phyloP scores from a whole-genome alignment of 37 sponge, comb jelly and placozoan genomes.

The Beroe ovata region DNA sequence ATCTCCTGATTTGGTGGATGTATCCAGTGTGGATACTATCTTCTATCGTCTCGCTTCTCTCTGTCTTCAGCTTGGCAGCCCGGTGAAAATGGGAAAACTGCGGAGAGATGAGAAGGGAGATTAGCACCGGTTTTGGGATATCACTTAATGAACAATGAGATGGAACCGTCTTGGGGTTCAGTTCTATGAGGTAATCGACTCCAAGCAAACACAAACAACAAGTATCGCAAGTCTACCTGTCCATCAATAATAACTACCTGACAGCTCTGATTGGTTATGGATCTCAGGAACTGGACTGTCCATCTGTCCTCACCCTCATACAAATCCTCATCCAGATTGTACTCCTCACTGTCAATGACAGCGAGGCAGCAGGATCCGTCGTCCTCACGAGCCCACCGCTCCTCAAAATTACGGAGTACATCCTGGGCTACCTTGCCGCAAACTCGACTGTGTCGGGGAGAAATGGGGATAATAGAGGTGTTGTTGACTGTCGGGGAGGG shows the following conservation, averaged over 20 bases:
- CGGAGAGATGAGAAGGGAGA: no score
- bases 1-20: slow-evolving; percentile 30
- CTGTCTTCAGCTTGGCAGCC: slow-evolving; percentile 1
- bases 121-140: no score
- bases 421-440: slow-evolving; percentile 31
- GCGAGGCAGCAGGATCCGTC: not conserved
- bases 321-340: slow-evolving; percentile 39
- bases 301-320: slow-evolving; percentile 51
- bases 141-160: no score
- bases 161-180: no score
- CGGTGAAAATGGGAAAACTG: slow-evolving; percentile 28
- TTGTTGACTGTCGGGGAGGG: no score
- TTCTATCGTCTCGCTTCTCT: slow-evolving; percentile 37
- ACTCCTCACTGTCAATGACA: not conserved
- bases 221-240: no score
- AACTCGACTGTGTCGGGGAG: not conserved
- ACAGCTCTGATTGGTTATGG: slow-evolving; percentile 57
- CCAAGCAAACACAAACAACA: no score
- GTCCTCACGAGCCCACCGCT: slow-evolving; percentile 43
- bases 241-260: no score
- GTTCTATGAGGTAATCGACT: no score
- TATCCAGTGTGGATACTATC: slow-evolving; percentile 58
- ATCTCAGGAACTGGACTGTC: slow-evolving; percentile 43
- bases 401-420: slow-evolving; percentile 47
- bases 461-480: no score